Conservation (phyloP, 2,797 vertebrate species). For the Peromyscus attwateri region DNA sequence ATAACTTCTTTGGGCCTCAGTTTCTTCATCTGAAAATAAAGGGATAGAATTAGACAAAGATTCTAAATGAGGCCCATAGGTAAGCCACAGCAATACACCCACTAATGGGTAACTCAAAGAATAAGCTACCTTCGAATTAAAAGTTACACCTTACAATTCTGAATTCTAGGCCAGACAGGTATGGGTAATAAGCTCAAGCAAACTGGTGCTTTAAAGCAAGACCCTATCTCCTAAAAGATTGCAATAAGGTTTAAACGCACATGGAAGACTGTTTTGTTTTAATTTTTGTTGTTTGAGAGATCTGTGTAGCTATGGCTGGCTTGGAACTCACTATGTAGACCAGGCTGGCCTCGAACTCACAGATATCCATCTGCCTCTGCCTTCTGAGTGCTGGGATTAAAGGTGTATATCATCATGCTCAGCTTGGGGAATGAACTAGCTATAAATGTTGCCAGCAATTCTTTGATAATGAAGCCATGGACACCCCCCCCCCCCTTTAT, state of each 20-base stretch:
- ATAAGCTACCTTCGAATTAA: background rate
- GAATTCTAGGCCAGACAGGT: background rate
- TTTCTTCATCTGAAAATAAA: conserved; percentile 53
- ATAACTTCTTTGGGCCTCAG: conserved; percentile 26
- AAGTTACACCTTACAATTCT: background rate
- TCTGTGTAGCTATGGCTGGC: background rate
- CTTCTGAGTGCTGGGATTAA: background rate
- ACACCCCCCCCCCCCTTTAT: background rate
- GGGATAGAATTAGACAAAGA: background rate
- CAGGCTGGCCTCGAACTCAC: background rate
- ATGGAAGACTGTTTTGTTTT: background rate
- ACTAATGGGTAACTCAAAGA: background rate
- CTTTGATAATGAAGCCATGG: background rate
- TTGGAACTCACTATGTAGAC: background rate
- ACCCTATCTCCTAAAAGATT: background rate
- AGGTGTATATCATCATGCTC: background rate
- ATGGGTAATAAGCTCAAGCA: background rate
- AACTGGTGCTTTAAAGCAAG: background rate
- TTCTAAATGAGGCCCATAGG: background rate
- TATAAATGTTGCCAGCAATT: background rate
- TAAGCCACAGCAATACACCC: too few relatives aligned
- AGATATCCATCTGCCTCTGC: background rate
- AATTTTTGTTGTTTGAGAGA: background rate
- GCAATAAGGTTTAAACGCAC: background rate
- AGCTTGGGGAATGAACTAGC: background rate